Percentiles rank a stretch among this genome's conserved stretches.
Evolutionary conservation across 2,888 invertebrate species (phyloP).

Genomic region (Sympetrum striolatum): DNA sequence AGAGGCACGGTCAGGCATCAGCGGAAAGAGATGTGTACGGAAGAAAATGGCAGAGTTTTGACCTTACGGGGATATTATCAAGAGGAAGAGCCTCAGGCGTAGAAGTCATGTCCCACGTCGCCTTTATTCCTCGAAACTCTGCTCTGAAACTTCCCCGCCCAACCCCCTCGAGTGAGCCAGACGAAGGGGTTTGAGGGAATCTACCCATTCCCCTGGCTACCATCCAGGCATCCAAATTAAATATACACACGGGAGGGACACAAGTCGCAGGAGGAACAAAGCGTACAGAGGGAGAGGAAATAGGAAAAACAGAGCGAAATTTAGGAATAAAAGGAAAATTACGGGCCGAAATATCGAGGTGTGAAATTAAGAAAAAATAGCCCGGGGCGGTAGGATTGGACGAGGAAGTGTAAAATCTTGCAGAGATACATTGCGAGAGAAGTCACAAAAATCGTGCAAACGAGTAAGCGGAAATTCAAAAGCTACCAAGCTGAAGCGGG

Average conservation of each 20-base stretch:
- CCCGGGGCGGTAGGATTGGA: neutral
- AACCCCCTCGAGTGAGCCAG: neutral
- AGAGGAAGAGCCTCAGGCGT: neutral
- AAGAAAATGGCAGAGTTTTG: slow-evolving; percentile 22
- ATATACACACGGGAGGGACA: slow-evolving; percentile 33
- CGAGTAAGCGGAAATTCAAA: too few relatives aligned
- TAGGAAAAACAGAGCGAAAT: neutral
- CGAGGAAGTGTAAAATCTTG: too few relatives aligned
- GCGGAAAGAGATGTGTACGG: neutral
- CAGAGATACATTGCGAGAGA: too few relatives aligned
- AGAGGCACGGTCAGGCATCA: neutral
- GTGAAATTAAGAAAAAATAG: neutral
- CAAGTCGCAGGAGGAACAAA: neutral
- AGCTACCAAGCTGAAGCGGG: too few relatives aligned
- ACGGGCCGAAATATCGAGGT: too few relatives aligned
- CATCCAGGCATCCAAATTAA: slow-evolving; percentile 34
- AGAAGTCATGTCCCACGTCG: slow-evolving; percentile 2
- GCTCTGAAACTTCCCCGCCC: neutral
- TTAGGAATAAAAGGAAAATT: too few relatives aligned
- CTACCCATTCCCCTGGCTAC: slow-evolving; percentile 29
- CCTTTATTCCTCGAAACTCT: slow-evolving; percentile 3
- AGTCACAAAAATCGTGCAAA: too few relatives aligned
- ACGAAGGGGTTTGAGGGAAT: neutral
- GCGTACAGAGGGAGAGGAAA: neutral
- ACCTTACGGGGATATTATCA: neutral